These are phyloP conservation scores for Melanotaenia trifasciata DNA, from an alignment of 2,797 vertebrate species.

Conservation along the genomic window DNA sequence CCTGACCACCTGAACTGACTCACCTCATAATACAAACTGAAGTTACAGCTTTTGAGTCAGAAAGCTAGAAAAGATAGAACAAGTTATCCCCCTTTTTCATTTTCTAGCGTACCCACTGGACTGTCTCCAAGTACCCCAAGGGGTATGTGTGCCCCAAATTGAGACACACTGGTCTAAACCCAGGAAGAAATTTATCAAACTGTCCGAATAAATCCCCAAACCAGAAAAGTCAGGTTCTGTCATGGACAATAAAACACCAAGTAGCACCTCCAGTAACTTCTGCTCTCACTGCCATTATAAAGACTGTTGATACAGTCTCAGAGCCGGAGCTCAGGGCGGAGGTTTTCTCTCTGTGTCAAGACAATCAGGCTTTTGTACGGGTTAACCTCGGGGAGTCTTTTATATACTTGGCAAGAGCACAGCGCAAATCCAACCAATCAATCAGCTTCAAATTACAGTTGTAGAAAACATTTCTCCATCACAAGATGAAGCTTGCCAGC, in stretches of 20 bases:
- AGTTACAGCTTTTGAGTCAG: too few species aligned
- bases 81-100: too few species aligned
- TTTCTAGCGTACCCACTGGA: too few species aligned
- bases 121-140: too few species aligned
- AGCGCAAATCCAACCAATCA: slow-evolving; percentile 60
- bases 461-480: slow-evolving; percentile 52
- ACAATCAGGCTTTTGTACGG: slow-evolving; percentile 77
- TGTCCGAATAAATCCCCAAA: slow-evolving; percentile 35
- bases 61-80: too few species aligned
- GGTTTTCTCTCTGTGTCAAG: slow-evolving; percentile 49
- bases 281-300: slow-evolving; percentile 55
- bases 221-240: slow-evolving; percentile 44
- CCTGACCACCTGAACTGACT: too few species aligned
- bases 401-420: slow-evolving; percentile 64
- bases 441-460: slow-evolving; percentile 59
- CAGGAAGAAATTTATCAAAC: slow-evolving; percentile 18
- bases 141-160: too few species aligned
- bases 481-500: slow-evolving; percentile 76
- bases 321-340: slow-evolving; percentile 49
- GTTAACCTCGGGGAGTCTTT: slow-evolving; percentile 64
- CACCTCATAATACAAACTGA: too few species aligned
- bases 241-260: slow-evolving; percentile 14
- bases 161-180: too few species aligned
- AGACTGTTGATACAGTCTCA: slow-evolving; percentile 58
- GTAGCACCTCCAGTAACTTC: slow-evolving; percentile 54